These are phyloP conservation scores for Odontesthes bonariensis DNA, from an alignment of 2,113 vertebrate species.

Conservation along the genomic window DNA sequence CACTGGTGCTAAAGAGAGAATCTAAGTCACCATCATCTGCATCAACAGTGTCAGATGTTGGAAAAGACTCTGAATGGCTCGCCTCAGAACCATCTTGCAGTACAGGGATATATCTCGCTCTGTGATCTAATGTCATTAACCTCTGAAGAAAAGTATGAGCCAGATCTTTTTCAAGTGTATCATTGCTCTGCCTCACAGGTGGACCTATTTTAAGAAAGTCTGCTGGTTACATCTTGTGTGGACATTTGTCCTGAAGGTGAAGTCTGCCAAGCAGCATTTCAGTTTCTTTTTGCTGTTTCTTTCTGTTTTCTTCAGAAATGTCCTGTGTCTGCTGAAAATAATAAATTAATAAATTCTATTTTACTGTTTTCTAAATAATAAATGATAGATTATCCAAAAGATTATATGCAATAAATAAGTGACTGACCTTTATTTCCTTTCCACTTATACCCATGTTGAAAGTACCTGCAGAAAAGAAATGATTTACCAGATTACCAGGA, in stretches of 20 bases:
- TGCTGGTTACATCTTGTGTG: slow-evolving; percentile 54
- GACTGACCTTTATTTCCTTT: background rate
- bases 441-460: background rate
- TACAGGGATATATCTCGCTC: slow-evolving; percentile 68
- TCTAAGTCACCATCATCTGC: slow-evolving; percentile 35
- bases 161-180: slow-evolving; percentile 66
- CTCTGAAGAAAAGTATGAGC: slow-evolving; percentile 66
- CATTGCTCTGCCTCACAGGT: slow-evolving; percentile 14
- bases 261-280: slow-evolving; percentile 39
- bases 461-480: background rate
- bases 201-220: slow-evolving; percentile 72
- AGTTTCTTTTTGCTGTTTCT: background rate
- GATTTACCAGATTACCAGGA: background rate
- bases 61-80: background rate
- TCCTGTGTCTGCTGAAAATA: no score
- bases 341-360: no score
- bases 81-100: slow-evolving; percentile 22
- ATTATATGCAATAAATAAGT: accelerated
- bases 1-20: background rate
- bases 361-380: no score
- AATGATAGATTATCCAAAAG: accelerated
- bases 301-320: no score
- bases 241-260: slow-evolving; percentile 50
- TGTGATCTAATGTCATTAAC: slow-evolving; percentile 52
- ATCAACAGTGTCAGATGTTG: background rate